Evolutionary conservation across 2,888 invertebrate species (phyloP).

Genomic region (Microplitis deprimator): DNA sequence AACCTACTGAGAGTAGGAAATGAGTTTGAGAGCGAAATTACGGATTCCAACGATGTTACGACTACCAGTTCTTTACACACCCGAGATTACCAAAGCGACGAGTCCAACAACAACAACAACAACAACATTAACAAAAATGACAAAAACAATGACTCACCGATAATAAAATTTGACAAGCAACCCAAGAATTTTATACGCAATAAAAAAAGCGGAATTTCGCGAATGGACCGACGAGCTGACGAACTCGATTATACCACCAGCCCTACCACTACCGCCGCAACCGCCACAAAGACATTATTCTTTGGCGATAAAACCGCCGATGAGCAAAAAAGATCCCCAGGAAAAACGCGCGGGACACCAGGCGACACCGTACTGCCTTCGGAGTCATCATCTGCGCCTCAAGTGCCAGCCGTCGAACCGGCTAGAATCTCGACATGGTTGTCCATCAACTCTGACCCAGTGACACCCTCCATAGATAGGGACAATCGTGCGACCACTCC

Average conservation of each 20-base stretch:
- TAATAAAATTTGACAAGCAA: background rate
- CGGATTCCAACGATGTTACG: slow-evolving; percentile 29
- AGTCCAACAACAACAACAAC: background rate
- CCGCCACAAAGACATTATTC: too few relatives aligned
- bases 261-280: too few relatives aligned
- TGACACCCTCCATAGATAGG: slow-evolving; percentile 25
- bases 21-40: slow-evolving; percentile 37
- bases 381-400: background rate
- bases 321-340: too few relatives aligned
- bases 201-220: background rate
- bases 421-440: slow-evolving; percentile 38
- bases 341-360: too few relatives aligned
- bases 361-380: background rate
- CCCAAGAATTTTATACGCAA: background rate
- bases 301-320: too few relatives aligned
- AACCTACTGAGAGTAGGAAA: slow-evolving; percentile 23
- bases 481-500: background rate
- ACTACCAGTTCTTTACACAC: background rate
- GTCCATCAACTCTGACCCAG: slow-evolving; percentile 33
- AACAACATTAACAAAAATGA: background rate
- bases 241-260: too few relatives aligned
- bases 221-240: background rate
- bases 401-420: background rate
- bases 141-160: background rate
- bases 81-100: slow-evolving; percentile 25